Evolutionary conservation across 2,797 vertebrate genomes (phyloP), one percentile per base, ranked within the genome.

Genomic region (Zenarchopterus dispar): DNA sequence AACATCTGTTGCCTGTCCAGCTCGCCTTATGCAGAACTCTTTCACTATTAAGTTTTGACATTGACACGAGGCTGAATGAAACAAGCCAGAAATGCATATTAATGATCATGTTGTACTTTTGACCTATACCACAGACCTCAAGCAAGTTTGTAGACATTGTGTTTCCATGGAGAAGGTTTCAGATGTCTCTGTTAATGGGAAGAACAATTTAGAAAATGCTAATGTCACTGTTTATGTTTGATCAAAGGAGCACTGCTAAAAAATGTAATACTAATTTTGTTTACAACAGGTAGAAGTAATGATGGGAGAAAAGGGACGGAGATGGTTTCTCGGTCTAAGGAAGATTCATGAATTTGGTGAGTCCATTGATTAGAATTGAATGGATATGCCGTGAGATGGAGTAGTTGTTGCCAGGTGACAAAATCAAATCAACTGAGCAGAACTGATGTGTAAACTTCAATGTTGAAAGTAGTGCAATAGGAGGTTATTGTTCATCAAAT

Each of bases 1-100:
- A 59, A 75, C 79, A 82, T 73, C 77, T 82, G 66, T 51, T 69
- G 62, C 39, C n/a, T 31, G 55, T 60, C 56, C 61, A 47, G 22
- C 56, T n/a, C 3, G 33, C 31, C 62, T 21, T 39, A 7, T 48
- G 26, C 61, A 62, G 51, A 73, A 43, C 70, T 72, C 55, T 28
- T 63, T 70, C 75, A 65, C 57, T 36, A 26, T 26, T 26, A 56
- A 57, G 63, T 36, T 70, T 46, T 57, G 36, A 61, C 48, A 26
- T 42, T 67, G 64, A 44, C 60, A 63, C 55, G 45, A 41, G 52
- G 62, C 65, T 62, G 16, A 15, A 4, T 9, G 47, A 65, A 19
- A 60, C 49, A 51, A 56, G 10, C 56, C 24, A 18, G 19, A 51
- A 62, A 53, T 63, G 44, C 62, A 28, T 13, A 10, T 15, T 16